Conservation (phyloP, 2,797 vertebrate species). For the Erithacus rubecula region DNA sequence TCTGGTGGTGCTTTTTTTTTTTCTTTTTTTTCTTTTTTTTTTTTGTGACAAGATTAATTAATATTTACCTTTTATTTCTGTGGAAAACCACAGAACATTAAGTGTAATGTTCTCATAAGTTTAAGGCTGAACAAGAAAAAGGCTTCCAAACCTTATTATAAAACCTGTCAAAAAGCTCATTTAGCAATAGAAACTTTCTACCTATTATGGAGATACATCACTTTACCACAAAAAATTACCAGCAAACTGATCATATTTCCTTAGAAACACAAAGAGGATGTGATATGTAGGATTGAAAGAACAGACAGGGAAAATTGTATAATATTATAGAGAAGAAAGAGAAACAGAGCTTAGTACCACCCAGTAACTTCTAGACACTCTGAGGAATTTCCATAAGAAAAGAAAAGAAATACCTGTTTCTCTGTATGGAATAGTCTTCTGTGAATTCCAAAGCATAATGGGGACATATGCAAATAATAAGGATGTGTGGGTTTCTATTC, state of each 20-base stretch:
- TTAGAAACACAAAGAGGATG: neutral
- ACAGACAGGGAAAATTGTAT: neutral
- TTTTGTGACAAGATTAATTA: neutral
- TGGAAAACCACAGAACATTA: neutral
- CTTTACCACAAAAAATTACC: neutral
- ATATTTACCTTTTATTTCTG: neutral
- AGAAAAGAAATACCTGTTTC: neutral
- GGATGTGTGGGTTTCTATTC: slow-evolving; percentile 32
- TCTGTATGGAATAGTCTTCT: neutral
- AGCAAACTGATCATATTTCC: neutral
- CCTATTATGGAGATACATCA: neutral
- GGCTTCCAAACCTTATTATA: neutral
- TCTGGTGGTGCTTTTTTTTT: neutral
- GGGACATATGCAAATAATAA: slow-evolving; percentile 48
- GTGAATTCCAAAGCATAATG: slow-evolving; percentile 40
- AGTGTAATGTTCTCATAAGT: neutral
- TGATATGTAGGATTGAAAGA: neutral
- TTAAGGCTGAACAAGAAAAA: neutral
- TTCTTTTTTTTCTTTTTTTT: neutral
- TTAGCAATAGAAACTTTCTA: neutral
- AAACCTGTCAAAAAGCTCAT: neutral
- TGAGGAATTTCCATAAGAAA: slow-evolving; percentile 29
- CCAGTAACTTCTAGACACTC: neutral
- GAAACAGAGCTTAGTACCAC: neutral
- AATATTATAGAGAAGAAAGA: neutral